These are phyloP conservation scores for Callithrix jacchus DNA, from an alignment of 2,113 vertebrate genomes.

Conservation along the genomic window DNA sequence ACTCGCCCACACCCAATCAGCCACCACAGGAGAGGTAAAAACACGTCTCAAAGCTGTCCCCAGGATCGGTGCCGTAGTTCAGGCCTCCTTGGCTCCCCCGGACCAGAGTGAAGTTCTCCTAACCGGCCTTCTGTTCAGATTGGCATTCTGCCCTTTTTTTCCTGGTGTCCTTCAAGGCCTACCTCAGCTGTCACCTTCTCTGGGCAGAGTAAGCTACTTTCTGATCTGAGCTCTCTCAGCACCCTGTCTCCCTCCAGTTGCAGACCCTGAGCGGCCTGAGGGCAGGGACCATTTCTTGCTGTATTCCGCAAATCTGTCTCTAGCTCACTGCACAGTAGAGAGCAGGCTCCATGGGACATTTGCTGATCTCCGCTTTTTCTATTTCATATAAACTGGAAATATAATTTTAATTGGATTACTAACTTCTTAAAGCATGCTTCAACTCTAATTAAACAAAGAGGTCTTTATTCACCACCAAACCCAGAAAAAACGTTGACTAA, in stretches of 20 bases:
- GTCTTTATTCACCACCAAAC: slow-evolving; percentile 54
- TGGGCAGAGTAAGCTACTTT: neutral
- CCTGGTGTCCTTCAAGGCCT: neutral
- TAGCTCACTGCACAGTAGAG: no score
- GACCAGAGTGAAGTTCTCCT: rapidly evolving
- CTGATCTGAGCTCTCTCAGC: neutral
- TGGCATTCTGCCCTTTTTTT: neutral
- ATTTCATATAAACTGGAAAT: slow-evolving; percentile 44
- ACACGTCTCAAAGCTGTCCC: neutral
- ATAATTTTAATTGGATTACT: slow-evolving; percentile 75
- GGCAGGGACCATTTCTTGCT: neutral
- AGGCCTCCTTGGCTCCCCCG: neutral
- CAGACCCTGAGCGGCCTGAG: neutral
- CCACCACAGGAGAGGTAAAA: neutral
- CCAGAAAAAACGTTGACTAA: slow-evolving; percentile 60
- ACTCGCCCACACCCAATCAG: neutral
- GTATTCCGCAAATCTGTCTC: neutral
- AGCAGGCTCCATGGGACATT: neutral
- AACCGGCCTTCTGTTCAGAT: neutral
- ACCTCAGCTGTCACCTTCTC: neutral
- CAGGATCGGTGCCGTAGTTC: neutral
- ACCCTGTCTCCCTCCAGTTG: neutral
- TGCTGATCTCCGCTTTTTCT: slow-evolving; percentile 19
- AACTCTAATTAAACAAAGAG: slow-evolving; percentile 77
- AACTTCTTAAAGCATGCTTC: slow-evolving; percentile 75